Evolutionary conservation across 2,113 vertebrate genomes (phyloP).

Genomic region (Notothenia rossii): DNA sequence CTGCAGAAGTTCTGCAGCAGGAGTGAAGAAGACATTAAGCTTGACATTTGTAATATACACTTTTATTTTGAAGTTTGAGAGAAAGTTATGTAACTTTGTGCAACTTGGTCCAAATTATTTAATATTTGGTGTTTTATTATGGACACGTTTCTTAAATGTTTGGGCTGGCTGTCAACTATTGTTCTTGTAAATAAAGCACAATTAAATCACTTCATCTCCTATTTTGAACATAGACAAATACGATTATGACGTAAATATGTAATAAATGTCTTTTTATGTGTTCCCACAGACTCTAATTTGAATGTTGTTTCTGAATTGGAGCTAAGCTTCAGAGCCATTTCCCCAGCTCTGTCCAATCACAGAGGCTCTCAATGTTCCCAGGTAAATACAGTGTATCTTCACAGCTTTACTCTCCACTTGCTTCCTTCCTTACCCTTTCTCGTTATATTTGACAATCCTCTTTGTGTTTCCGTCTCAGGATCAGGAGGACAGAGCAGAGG

Average conservation of each 20-base stretch:
- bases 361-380: conserved; percentile 77
- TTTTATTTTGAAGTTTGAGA: too few relatives aligned
- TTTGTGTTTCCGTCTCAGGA: conserved; percentile 73
- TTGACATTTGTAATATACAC: too few relatives aligned
- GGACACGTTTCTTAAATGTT: too few relatives aligned
- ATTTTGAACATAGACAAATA: neutral
- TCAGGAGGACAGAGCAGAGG: conserved; percentile 74
- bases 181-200: too few relatives aligned
- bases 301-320: conserved; percentile 63
- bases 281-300: conserved; percentile 78
- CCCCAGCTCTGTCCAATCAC: conserved; percentile 57
- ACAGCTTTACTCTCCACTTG: neutral
- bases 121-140: too few relatives aligned
- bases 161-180: too few relatives aligned
- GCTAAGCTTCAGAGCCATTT: conserved; percentile 70
- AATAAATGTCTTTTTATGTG: neutral
- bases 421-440: neutral
- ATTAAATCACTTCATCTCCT: too few relatives aligned
- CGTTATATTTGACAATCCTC: neutral
- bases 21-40: too few relatives aligned
- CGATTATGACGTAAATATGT: neutral
- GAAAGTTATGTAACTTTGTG: too few relatives aligned
- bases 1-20: neutral
- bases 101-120: too few relatives aligned
- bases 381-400: conserved; percentile 41